These are phyloP conservation scores for Vimba vimba DNA, from an alignment of 2,113 vertebrate species.

Conservation along the genomic window DNA sequence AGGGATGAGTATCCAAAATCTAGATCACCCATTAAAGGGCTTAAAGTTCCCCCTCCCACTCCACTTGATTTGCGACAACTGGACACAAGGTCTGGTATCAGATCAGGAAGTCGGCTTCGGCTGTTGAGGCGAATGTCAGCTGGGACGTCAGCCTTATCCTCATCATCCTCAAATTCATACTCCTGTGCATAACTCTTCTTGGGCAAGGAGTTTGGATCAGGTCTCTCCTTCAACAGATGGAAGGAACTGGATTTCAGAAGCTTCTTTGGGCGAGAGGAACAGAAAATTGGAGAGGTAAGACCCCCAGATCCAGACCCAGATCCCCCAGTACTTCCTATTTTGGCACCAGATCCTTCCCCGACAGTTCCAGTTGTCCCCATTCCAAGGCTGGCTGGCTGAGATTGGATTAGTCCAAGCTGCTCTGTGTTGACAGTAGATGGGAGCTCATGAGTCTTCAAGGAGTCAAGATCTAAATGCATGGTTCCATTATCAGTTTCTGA, in stretches of 20 bases:
- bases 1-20: constrained; percentile 84
- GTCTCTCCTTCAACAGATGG: constrained; percentile 87
- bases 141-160: constrained; percentile 89
- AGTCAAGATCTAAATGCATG: constrained; percentile 84
- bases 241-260: constrained; percentile 92
- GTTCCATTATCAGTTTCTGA: constrained; percentile 74
- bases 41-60: constrained; percentile 76
- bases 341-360: constrained; percentile 70
- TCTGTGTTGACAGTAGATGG: constrained; percentile 93
- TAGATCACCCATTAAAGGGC: constrained; percentile 87
- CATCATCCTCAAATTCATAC: constrained; percentile 92
- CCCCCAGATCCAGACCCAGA: constrained; percentile 70
- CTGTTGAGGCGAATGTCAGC: constrained; percentile 92
- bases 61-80: constrained; percentile 82
- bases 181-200: constrained; percentile 94
- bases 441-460: constrained; percentile 85
- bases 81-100: constrained; percentile 90
- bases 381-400: constrained; percentile 73
- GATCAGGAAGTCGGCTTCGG: constrained; percentile 81
- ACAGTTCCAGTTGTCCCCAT: constrained; percentile 70
- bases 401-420: constrained; percentile 90
- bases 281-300: constrained; percentile 88
- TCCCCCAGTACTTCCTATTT: constrained; percentile 65
- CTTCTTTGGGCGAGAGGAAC: constrained; percentile 93
- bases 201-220: constrained; percentile 86